Conservation (phyloP, 1,140 invertebrate genomes). For the Zaprionus taronus region DNA sequence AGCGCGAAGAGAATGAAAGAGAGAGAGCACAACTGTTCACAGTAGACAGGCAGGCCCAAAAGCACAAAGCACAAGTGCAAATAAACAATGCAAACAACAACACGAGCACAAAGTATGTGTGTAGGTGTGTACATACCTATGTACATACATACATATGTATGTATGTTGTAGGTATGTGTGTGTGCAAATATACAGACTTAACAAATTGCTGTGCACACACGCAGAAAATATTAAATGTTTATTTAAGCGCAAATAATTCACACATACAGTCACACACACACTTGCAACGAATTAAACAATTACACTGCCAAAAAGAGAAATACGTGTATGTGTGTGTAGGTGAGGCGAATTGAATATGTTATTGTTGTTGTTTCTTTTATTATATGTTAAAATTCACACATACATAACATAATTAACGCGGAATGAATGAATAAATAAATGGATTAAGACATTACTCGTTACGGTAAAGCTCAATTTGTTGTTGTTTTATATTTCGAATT, state of each 20-base stretch:
- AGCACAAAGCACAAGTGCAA: constrained; percentile 59
- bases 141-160: constrained; percentile 6
- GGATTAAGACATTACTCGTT: constrained; percentile 2
- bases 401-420: constrained; percentile 6
- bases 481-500: constrained; percentile 5
- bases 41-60: constrained; percentile 32
- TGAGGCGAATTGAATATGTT: constrained; percentile 5
- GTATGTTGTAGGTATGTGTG: constrained; percentile 10
- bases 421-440: constrained; percentile 5
- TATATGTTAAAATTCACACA: constrained; percentile 7
- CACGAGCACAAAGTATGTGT: constrained; percentile 23
- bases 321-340: constrained; percentile 26
- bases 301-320: constrained; percentile 49
- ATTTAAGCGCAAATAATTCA: constrained; percentile 74
- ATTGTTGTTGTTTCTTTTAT: not conserved
- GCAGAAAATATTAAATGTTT: constrained; percentile 66
- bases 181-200: constrained; percentile 35
- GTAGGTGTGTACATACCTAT: constrained; percentile 24
- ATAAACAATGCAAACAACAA: constrained; percentile 56
- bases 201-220: constrained; percentile 61
- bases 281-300: constrained; percentile 66
- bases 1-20: constrained; percentile 15
- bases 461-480: not conserved
- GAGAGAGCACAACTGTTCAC: constrained; percentile 31
- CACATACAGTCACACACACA: constrained; percentile 20